These are phyloP conservation scores for Nothoprocta pentlandii DNA, from an alignment of 2,113 vertebrate species.

Conservation along the genomic window DNA sequence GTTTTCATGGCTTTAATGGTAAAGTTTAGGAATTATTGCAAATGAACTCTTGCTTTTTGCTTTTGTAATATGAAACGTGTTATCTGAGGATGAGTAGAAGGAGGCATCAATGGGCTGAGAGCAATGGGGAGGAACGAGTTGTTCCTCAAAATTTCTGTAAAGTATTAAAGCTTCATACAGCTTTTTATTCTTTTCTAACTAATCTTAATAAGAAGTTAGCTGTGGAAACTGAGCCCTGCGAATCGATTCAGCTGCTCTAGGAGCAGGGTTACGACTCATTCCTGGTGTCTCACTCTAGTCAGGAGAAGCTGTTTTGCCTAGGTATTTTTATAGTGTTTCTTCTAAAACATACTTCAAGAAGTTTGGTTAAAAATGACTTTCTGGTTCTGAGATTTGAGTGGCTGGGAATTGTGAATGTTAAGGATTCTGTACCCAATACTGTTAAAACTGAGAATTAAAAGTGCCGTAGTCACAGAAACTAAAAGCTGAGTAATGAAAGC, in stretches of 20 bases:
- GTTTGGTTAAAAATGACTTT: neutral
- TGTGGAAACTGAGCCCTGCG: neutral
- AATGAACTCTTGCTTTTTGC: neutral
- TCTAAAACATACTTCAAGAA: neutral
- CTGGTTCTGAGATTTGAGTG: neutral
- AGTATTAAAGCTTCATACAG: neutral
- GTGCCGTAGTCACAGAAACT: neutral
- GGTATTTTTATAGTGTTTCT: neutral
- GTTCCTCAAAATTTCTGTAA: neutral
- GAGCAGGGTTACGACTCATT: neutral
- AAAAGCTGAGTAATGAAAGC: accelerated
- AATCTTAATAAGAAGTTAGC: neutral
- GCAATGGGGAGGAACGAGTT: neutral
- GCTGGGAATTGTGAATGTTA: neutral
- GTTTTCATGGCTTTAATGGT: constrained; percentile 11
- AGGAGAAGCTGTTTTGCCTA: neutral
- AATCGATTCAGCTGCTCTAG: neutral
- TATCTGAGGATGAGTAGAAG: neutral
- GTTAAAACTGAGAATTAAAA: neutral
- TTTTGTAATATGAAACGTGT: neutral
- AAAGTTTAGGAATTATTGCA: neutral
- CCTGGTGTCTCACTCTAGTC: neutral
- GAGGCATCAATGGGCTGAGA: neutral
- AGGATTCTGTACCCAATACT: neutral
- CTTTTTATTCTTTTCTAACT: neutral